These are phyloP conservation scores for Chiroxiphia lanceolata DNA, from an alignment of 2,797 vertebrate species.

Conservation along the genomic window DNA sequence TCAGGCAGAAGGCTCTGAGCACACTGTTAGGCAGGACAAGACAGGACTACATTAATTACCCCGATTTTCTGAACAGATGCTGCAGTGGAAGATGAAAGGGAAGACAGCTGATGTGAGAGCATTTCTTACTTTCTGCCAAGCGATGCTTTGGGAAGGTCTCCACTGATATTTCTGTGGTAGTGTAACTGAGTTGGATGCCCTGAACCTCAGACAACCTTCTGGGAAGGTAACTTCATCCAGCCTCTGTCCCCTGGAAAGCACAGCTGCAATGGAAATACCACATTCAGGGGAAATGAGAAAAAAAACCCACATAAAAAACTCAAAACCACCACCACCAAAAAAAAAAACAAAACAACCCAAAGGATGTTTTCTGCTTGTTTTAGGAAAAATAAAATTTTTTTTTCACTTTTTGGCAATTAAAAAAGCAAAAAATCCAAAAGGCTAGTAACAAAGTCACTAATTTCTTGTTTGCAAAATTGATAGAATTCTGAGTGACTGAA, in stretches of 20 bases:
- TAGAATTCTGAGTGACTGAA: neutral
- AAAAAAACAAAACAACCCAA: neutral
- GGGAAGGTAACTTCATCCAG: neutral
- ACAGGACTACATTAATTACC: neutral
- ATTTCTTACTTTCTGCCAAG: neutral
- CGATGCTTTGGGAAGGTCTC: neutral
- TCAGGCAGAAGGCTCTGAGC: neutral
- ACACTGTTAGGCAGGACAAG: neutral
- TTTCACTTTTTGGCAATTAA: neutral
- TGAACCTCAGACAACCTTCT: neutral
- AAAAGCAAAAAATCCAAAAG: neutral
- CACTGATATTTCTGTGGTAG: neutral
- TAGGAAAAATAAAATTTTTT: neutral
- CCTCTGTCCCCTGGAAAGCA: neutral
- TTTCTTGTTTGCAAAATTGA: neutral
- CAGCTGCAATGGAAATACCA: neutral
- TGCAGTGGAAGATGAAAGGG: neutral
- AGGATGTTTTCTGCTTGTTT: neutral
- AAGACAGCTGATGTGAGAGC: neutral
- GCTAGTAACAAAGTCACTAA: neutral
- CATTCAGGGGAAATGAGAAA: neutral
- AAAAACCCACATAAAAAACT: neutral
- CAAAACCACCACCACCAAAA: neutral
- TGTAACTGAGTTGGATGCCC: neutral
- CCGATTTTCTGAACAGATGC: neutral